These are phyloP conservation scores for Etheostoma perlongum DNA, from an alignment of 2,797 vertebrate genomes.

Conservation along the genomic window DNA sequence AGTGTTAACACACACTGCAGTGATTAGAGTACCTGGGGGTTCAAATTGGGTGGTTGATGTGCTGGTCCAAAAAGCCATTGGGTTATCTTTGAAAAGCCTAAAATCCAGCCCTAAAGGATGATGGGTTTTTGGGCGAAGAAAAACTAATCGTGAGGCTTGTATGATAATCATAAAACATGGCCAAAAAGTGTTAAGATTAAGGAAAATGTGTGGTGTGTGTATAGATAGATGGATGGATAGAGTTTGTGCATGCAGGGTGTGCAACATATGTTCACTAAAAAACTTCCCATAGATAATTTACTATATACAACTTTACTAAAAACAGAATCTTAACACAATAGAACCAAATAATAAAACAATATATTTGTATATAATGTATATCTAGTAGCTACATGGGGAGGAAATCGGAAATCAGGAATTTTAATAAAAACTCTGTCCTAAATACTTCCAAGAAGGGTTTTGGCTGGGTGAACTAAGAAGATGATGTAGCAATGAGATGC, in stretches of 20 bases:
- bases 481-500: constrained; percentile 60
- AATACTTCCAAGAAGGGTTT: constrained; percentile 8
- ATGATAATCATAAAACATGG: constrained; percentile 59
- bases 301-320: neutral
- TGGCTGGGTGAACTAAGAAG: constrained; percentile 23
- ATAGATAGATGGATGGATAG: no score
- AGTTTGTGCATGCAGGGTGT: neutral
- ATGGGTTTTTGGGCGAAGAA: constrained; percentile 81
- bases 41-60: constrained; percentile 90
- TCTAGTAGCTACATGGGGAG: neutral
- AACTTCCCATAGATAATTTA: neutral
- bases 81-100: constrained; percentile 99
- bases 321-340: neutral
- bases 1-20: constrained; percentile 86
- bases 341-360: constrained; percentile 1
- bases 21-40: constrained; percentile 93
- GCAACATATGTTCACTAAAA: constrained; percentile 8
- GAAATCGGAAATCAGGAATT: constrained; percentile 6
- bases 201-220: constrained; percentile 10
- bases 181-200: constrained; percentile 37
- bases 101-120: constrained; percentile 99
- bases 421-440: neutral
- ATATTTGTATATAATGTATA: neutral
- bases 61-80: constrained; percentile 99
- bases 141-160: constrained; percentile 76